phyloP scores from a whole-genome alignment of 2,797 vertebrate genomes.

The Hipposideros larvatus region DNA sequence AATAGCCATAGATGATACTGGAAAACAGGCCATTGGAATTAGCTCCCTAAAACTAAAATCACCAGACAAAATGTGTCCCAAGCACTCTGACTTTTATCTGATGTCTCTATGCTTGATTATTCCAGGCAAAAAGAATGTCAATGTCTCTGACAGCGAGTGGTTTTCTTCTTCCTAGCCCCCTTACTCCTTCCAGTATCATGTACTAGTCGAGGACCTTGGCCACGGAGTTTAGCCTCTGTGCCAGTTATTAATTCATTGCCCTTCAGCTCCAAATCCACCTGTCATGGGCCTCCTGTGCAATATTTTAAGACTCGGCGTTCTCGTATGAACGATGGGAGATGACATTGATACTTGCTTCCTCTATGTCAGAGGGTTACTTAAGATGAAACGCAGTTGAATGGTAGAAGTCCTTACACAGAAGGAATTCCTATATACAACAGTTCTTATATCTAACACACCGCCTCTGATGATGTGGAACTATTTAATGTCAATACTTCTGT shows the following conservation, averaged over 20 bases:
- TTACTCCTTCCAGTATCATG: fast-evolving
- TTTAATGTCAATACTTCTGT: not conserved
- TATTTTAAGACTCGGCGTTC: fast-evolving
- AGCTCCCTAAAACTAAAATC: not conserved
- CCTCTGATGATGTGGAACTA: not conserved
- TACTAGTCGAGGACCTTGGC: not conserved
- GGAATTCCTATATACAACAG: fast-evolving
- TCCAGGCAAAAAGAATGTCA: not conserved
- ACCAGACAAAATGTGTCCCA: not conserved
- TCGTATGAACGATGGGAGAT: not conserved
- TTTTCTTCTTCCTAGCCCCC: too few relatives aligned
- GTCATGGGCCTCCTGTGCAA: not conserved
- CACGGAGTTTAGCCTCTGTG: fast-evolving
- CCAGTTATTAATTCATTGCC: not conserved
- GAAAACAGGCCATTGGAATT: not conserved
- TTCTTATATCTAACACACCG: not conserved
- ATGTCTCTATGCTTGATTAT: not conserved
- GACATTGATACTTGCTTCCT: not conserved
- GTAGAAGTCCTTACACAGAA: fast-evolving
- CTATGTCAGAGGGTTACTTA: fast-evolving
- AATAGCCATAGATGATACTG: not conserved
- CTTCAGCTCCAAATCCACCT: not conserved
- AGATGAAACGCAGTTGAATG: fast-evolving
- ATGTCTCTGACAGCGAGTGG: fast-evolving
- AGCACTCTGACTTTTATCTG: too few relatives aligned